Base-by-base conservation (phyloP, 2,888 invertebrate genomes). In the Chymomyza procnemis region DNA sequence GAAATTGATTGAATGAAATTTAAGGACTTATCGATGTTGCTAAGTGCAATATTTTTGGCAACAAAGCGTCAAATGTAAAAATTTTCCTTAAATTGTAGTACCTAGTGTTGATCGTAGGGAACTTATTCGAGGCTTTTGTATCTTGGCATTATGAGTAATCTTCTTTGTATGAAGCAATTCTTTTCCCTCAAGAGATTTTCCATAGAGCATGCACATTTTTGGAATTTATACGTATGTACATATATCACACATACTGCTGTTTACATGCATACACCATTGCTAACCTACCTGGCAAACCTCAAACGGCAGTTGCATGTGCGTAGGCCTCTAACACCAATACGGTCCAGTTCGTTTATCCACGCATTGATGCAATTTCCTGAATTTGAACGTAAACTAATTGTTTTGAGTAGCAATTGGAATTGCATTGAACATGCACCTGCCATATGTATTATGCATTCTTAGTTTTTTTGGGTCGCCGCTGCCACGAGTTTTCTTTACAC, bases 1-100 rank as follows among this genome's bases (percentile, higher is more conserved):
- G 54, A 65, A 83, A 80, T 84, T 80, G 85, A 80, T 86, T 80
- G 85, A 86, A 80, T 80, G 79, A 86, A 84, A 86, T 78, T 75
- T 47, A 78, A 83, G 65, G 71, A 50, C 57, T 46, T 12, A 9
- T 41, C 34, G 34, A 41, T 12, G 34, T 41, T 41, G 34, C 12
- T 12, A 41, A 12, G 34, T 12, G 6, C 12, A 41, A 41, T 1
- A 12, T 9, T 41, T 41, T 34, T 41, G 1, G 30, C 6, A 12
- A 14, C 1, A 12, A 9, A 41, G 34, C 34, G 6, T 12, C 3
- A 41, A 3, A 12, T 41, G 34, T 1, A 41, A 41, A 41, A n/a
- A n/a, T n/a, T n/a, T n/a, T n/a, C n/a, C n/a, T 12, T 9, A 12
- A 41, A 1, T 41, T 12, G 12, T 41, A 3, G 4, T 26, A n/a